Percentiles rank a stretch among this genome's conserved stretches.
phyloP scores from a whole-genome alignment of 2,113 vertebrate genomes.

The Puntigrus tetrazona region DNA sequence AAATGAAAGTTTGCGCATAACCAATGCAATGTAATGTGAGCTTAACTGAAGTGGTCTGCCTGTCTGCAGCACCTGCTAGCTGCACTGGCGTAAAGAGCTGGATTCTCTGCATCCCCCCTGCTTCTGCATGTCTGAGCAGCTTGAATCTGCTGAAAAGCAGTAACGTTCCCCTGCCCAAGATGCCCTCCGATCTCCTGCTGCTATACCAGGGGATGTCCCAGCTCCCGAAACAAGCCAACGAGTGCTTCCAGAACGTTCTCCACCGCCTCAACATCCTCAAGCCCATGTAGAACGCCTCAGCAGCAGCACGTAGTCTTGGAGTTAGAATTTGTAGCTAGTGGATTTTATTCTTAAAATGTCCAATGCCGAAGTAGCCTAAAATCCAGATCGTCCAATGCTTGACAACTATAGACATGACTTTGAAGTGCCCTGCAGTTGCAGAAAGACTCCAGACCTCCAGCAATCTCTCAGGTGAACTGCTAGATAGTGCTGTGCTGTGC shows the following conservation, averaged over 20 bases:
- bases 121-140: slow-evolving; percentile 61
- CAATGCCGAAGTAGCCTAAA: background rate
- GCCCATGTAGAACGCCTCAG: slow-evolving; percentile 73
- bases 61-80: slow-evolving; percentile 63
- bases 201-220: slow-evolving; percentile 60
- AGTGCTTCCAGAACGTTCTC: slow-evolving; percentile 55
- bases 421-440: slow-evolving; percentile 20
- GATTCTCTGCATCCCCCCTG: slow-evolving; percentile 63
- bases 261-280: slow-evolving; percentile 53
- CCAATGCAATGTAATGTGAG: background rate
- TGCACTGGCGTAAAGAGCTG: slow-evolving; percentile 62
- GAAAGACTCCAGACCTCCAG: slow-evolving; percentile 30
- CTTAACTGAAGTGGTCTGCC: slow-evolving; percentile 35
- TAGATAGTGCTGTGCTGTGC: slow-evolving; percentile 27
- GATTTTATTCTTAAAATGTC: slow-evolving; percentile 44
- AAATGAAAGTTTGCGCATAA: background rate
- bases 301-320: slow-evolving; percentile 63
- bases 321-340: slow-evolving; percentile 64
- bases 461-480: slow-evolving; percentile 60
- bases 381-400: background rate
- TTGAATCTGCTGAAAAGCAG: slow-evolving; percentile 58
- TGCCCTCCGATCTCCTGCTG: slow-evolving; percentile 45
- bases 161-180: slow-evolving; percentile 45
- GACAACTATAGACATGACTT: slow-evolving; percentile 2
- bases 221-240: slow-evolving; percentile 54